Base-by-base conservation (phyloP, 2,113 vertebrate species). In the Urocitellus parryii region DNA sequence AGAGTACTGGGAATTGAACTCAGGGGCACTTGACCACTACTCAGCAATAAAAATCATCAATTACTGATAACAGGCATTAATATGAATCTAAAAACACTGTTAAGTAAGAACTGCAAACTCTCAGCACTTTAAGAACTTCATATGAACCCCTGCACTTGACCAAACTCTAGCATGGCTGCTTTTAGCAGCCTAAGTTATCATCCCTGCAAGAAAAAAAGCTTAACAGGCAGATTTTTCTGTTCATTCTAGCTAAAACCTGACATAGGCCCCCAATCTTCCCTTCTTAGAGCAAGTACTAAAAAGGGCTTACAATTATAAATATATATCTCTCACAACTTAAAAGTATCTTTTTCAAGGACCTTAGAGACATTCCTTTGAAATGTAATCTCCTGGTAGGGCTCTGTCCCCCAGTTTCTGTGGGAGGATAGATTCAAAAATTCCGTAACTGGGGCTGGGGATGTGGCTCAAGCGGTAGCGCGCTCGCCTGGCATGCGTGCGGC, bases 331-430 rank as follows among this genome's bases (percentile, higher is more conserved):
- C 81, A 53, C 12, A 90, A 56, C 32, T 85, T 68, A 85, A 29
- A 87, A 95, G 13, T 65, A 5, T 84, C 79, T 56, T 93, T 90
- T 51, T 84, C 87, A 91, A 97, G 68, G 88, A 85, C 51, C 51
- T 8, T 10, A 45, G 51, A 68, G 25, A 48, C 79, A 86, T 91
- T 91, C 78, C 67, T 87, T 67, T 77, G 73, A 88, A 93, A 95
- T 85, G 27, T 87, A 80, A 90, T 94, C 84, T 95, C 68, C 1
- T 17, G 9, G 65, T 87, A 93, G 78, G 48, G 45, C 10, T 89
- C 72, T 67, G 45, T 34, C 58, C 82, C 65, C 42, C 56, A 39
- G 76, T 77, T 37, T 76, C 74, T 9, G 34, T 73, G 70, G 90
- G 95, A 91, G 70, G 90, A 81, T 3, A 70, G 78, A 87, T 85